Evolutionary conservation across 2,888 invertebrate species (phyloP).

Genomic region (Seira sanloemensis): DNA sequence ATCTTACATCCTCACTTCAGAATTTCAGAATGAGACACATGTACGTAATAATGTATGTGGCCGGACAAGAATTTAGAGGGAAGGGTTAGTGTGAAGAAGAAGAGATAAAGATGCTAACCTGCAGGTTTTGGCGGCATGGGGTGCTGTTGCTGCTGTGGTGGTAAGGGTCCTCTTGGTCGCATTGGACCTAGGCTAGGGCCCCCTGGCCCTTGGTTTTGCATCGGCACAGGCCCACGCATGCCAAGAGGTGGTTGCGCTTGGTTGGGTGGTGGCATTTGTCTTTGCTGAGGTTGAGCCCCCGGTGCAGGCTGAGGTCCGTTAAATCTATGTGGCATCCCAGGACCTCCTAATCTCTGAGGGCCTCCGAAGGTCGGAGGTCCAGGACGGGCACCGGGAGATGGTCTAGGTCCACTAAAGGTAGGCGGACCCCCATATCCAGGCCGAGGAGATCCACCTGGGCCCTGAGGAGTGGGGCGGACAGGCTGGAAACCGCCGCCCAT

Average conservation of each 20-base stretch:
- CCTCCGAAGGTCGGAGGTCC: conserved; percentile 72
- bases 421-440: conserved; percentile 71
- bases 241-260: conserved; percentile 10
- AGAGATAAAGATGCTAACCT: too few species aligned
- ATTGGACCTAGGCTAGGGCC: conserved; percentile 38
- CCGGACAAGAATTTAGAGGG: too few species aligned
- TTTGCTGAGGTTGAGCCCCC: conserved; percentile 59
- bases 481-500: conserved; percentile 66
- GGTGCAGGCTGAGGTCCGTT: conserved; percentile 72
- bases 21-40: too few species aligned
- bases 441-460: conserved; percentile 69
- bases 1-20: too few species aligned
- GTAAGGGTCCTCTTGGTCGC: conserved; percentile 55
- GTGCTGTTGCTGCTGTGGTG: conserved; percentile 41
- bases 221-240: conserved; percentile 53
- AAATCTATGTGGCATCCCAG: conserved; percentile 72
- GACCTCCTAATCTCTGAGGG: conserved; percentile 71
- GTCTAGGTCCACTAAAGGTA: conserved; percentile 72
- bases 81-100: too few species aligned
- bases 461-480: conserved; percentile 65
- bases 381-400: conserved; percentile 72
- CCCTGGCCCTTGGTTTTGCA: conserved; percentile 54
- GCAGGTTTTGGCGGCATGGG: conserved; percentile 42
- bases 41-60: too few species aligned
- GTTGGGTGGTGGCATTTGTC: conserved; percentile 35